These are phyloP conservation scores for Odontocolon sp. DNA, from an alignment of 2,888 invertebrate species.

Conservation along the genomic window DNA sequence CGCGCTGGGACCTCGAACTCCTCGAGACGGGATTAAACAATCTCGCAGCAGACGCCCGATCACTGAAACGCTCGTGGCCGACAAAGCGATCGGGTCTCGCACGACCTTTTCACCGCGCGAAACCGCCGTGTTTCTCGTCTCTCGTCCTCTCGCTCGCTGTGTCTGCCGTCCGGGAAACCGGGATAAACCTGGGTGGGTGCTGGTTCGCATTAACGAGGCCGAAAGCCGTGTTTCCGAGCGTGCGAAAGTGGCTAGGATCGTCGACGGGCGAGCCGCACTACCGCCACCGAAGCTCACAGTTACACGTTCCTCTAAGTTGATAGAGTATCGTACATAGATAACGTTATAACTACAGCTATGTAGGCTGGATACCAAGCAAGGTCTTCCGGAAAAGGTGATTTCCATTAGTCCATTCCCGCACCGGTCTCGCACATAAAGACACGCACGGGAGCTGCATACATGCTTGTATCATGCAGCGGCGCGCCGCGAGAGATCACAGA, in stretches of 20 bases:
- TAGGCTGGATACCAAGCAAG: slow-evolving; percentile 25
- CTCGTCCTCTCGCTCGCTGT: slow-evolving; percentile 33
- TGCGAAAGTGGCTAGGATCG: slow-evolving; percentile 62
- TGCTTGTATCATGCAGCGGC: neutral
- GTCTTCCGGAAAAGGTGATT: slow-evolving; percentile 46
- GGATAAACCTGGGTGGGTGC: slow-evolving; percentile 53
- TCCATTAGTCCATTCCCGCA: slow-evolving; percentile 44
- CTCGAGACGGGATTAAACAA: slow-evolving; percentile 9
- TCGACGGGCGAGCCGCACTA: slow-evolving; percentile 40
- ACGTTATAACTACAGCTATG: neutral
- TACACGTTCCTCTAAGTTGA: slow-evolving; percentile 28
- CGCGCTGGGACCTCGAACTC: slow-evolving; percentile 7
- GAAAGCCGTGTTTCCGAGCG: slow-evolving; percentile 61
- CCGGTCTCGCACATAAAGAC: slow-evolving; percentile 8
- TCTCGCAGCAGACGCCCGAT: slow-evolving; percentile 27
- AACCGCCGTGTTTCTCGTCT: slow-evolving; percentile 50
- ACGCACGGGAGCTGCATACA: slow-evolving; percentile 10
- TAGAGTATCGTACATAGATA: neutral
- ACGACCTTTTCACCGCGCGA: slow-evolving; percentile 66
- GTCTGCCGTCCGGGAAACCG: slow-evolving; percentile 55
- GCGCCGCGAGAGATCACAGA: slow-evolving; percentile 20
- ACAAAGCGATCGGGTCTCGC: slow-evolving; percentile 67
- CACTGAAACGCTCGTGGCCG: slow-evolving; percentile 59
- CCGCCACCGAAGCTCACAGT: slow-evolving; percentile 26
- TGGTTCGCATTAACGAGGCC: slow-evolving; percentile 57